Conservation (phyloP, 2,797 vertebrate species). For the Avahi laniger region DNA sequence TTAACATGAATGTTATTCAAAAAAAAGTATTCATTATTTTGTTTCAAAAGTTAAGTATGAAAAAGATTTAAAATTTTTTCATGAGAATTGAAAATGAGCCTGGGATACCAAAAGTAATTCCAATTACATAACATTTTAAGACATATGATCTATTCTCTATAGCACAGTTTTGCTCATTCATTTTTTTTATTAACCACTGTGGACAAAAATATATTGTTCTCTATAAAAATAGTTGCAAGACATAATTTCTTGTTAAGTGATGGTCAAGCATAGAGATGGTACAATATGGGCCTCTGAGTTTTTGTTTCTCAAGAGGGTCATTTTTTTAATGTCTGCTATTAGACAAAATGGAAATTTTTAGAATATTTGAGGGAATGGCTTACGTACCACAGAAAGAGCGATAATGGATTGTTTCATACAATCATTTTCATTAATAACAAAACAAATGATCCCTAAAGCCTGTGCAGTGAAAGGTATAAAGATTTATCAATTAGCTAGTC, state of each 20-base stretch:
- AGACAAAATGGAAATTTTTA: neutral
- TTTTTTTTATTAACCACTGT: neutral
- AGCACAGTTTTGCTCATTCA: neutral
- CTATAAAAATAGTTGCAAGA: constrained; percentile 18
- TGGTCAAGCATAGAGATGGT: neutral
- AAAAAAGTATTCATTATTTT: neutral
- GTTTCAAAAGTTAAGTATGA: neutral
- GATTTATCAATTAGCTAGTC: neutral
- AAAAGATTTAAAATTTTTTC: constrained; percentile 2
- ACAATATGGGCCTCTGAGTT: neutral
- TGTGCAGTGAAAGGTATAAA: neutral
- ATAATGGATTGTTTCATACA: neutral
- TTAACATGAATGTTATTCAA: neutral
- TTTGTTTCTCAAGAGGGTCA: neutral
- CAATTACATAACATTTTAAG: neutral
- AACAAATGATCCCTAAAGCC: neutral
- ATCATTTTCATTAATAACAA: neutral
- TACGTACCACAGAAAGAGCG: neutral
- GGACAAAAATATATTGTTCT: neutral
- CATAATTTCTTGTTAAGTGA: neutral
- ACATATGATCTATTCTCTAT: neutral
- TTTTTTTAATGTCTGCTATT: neutral
- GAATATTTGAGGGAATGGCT: neutral
- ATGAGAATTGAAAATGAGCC: constrained; percentile 19
- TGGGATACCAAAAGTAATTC: neutral